Percentiles rank a stretch among this genome's conserved stretches.
These are phyloP conservation scores for Dendrolimus punctatus DNA, from an alignment of 1,140 invertebrate genomes.

Conservation along the genomic window DNA sequence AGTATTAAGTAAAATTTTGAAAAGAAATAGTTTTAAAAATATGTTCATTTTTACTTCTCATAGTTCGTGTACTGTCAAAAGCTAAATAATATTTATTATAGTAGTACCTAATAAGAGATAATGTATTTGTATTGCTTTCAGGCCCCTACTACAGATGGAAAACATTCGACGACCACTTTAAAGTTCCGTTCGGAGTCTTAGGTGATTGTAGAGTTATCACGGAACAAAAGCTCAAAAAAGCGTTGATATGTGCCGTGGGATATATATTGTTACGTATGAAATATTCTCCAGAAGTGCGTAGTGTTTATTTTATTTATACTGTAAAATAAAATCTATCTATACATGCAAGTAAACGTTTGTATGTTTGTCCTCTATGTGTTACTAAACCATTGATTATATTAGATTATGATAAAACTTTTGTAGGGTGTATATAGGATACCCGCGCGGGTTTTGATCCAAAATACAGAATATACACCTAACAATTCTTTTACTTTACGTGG, in stretches of 20 bases:
- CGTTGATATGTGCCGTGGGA: slow-evolving; percentile 22
- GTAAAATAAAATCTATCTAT: not conserved
- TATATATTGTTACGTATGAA: slow-evolving; percentile 31
- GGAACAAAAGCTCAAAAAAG: slow-evolving; percentile 50
- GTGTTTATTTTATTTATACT: not conserved
- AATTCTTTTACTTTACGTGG: too few species aligned
- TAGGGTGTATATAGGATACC: too few species aligned
- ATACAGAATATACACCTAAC: too few species aligned
- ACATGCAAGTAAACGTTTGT: too few species aligned
- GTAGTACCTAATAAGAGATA: not conserved
- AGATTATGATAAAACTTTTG: too few species aligned
- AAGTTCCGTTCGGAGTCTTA: slow-evolving; percentile 27
- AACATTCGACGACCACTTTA: slow-evolving; percentile 52
- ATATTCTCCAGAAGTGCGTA: slow-evolving; percentile 35
- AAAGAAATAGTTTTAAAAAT: too few species aligned
- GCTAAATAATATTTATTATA: not conserved
- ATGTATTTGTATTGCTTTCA: slow-evolving; percentile 20
- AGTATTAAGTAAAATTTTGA: too few species aligned
- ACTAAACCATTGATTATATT: too few species aligned
- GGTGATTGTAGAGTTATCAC: slow-evolving; percentile 47
- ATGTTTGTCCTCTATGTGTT: too few species aligned
- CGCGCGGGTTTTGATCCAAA: too few species aligned
- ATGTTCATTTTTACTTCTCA: too few species aligned
- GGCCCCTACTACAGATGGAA: slow-evolving; percentile 61
- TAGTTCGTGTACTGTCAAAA: too few species aligned